These are phyloP conservation scores for Lamprotornis superbus DNA, from an alignment of 2,113 vertebrate genomes.

Conservation along the genomic window DNA sequence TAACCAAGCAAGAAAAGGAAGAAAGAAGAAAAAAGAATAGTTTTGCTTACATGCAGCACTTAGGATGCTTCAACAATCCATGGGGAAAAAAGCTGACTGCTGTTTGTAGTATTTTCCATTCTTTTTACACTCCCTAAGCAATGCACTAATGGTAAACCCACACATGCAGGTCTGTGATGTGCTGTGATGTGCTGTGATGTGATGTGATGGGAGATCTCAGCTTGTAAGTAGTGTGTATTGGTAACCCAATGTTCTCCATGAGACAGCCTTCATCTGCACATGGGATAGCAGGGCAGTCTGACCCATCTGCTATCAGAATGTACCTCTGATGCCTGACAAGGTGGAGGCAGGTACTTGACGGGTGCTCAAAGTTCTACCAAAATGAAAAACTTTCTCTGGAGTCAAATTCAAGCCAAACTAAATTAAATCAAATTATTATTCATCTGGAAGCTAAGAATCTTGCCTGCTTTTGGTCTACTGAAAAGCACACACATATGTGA, in stretches of 20 bases:
- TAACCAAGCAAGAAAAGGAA: background rate
- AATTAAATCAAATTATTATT: background rate
- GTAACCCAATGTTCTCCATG: rapidly evolving
- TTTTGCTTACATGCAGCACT: background rate
- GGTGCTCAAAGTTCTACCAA: background rate
- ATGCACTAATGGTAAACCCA: background rate
- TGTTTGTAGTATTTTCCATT: background rate
- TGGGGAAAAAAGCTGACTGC: rapidly evolving
- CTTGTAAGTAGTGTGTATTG: background rate
- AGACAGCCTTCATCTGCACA: background rate
- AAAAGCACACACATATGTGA: background rate
- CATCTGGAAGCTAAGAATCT: background rate
- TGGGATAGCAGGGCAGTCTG: background rate
- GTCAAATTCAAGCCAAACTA: background rate
- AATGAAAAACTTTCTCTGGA: background rate
- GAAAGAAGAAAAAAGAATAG: background rate
- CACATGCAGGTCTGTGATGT: background rate
- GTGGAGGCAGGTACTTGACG: background rate
- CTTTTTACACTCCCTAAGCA: background rate
- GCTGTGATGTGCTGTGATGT: too few species aligned
- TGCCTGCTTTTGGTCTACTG: background rate
- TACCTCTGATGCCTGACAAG: background rate
- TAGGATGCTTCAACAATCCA: background rate
- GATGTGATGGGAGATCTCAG: background rate
- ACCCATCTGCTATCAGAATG: background rate